Base-by-base conservation (phyloP, 2,888 invertebrate species). In the Strigamia transsilvanica region DNA sequence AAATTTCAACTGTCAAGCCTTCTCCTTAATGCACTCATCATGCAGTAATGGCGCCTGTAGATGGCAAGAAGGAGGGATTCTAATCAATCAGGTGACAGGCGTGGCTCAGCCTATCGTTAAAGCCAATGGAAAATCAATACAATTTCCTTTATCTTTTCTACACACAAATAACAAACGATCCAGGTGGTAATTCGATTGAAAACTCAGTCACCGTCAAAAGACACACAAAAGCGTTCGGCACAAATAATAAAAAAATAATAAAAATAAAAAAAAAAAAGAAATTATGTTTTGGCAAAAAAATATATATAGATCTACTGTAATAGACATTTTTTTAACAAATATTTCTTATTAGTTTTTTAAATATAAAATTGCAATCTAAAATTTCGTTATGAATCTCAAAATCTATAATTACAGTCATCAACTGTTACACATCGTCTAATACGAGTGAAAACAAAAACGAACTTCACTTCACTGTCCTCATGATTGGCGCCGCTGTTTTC, bases 71-170 rank as follows among this genome's bases (percentile, higher is more conserved):
- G 61, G 61, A 66, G 61, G 61, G 61, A 66, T 66, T 66, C 61
- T 66, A 66, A 66, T 66, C 61, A 66, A 66, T 66, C 61, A 66
- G 61, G 61, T 66, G 61, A 66, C 61, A 66, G 61, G 61, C 61
- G 61, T 66, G 61, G 61, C 61, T 66, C 61, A 66, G 61, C 61
- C 23, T 18, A 66, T 66, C 61, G 61, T 66, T 66, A 66, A 66
- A 66, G 61, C 61, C 61, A 66, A 66, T 66, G 61, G 61, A 66
- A 66, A 66, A 66, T 66, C 61, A 66, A 66, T 66, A 66, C 61
- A 66, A 66, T 66, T 66, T 66, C 61, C 61, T 66, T 66, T 66
- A 66, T 66, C 61, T 66, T 66, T 66, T 66, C 61, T 66, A 66
- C 61, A 66, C 61, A 66, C 61, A 66, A 66, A 66, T 66, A 66